These are phyloP conservation scores for Thera britannica DNA, from an alignment of 2,888 invertebrate species.

Conservation along the genomic window DNA sequence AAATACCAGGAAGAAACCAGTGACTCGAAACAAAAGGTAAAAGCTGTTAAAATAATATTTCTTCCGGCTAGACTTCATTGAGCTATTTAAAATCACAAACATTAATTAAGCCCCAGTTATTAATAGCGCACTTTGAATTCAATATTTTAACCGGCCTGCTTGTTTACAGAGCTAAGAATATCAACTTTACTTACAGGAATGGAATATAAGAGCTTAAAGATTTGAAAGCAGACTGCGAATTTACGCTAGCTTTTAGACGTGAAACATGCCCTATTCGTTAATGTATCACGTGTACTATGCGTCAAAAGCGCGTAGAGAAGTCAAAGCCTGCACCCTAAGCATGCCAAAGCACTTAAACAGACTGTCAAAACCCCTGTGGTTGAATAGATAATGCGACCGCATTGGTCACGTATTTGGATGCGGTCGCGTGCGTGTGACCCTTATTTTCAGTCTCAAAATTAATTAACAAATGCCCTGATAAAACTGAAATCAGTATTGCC, in stretches of 20 bases:
- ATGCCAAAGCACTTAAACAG: background rate
- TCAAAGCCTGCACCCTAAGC: too few species aligned
- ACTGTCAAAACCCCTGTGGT: background rate
- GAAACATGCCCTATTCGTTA: too few species aligned
- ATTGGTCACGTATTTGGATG: background rate
- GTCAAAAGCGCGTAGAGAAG: too few species aligned
- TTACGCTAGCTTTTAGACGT: background rate
- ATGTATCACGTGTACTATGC: too few species aligned
- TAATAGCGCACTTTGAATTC: constrained; percentile 31
- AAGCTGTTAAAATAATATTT: background rate
- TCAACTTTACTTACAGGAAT: constrained; percentile 11
- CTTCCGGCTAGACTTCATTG: constrained; percentile 4
- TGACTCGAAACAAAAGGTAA: background rate
- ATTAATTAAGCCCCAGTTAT: constrained; percentile 27
- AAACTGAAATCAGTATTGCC: background rate
- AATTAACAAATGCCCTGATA: background rate
- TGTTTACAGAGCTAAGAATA: constrained; percentile 37
- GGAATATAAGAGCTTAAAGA: constrained; percentile 10
- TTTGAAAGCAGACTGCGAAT: constrained; percentile 20
- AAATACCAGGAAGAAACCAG: background rate
- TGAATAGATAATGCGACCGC: background rate
- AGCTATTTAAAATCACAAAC: constrained; percentile 20
- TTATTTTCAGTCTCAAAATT: background rate
- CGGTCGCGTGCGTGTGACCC: background rate
- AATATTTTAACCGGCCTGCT: constrained; percentile 31